These are phyloP conservation scores for Hemibagrus wyckioides DNA, from an alignment of 2,113 vertebrate species.

Conservation along the genomic window DNA sequence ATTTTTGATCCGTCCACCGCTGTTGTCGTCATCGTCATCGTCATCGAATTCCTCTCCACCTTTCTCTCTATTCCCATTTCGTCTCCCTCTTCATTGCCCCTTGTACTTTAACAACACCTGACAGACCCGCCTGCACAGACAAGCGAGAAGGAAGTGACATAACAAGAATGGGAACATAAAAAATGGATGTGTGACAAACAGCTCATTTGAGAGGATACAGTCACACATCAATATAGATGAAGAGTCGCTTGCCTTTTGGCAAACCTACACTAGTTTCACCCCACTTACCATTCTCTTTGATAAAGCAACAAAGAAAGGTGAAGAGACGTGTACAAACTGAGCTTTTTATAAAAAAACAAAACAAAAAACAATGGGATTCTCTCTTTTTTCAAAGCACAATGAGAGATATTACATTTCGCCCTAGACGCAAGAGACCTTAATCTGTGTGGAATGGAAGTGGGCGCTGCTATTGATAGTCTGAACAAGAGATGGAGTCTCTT, in stretches of 20 bases:
- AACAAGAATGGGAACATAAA: slow-evolving; percentile 17
- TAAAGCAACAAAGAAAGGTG: neutral
- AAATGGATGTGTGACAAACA: slow-evolving; percentile 37
- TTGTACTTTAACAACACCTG: slow-evolving; percentile 16
- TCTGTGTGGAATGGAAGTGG: neutral
- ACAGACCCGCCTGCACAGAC: slow-evolving; percentile 18
- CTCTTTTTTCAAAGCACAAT: neutral
- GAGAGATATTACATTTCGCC: neutral
- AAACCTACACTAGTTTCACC: slow-evolving; percentile 7
- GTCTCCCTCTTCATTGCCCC: neutral
- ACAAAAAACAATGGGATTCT: neutral
- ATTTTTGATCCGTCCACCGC: neutral
- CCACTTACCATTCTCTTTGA: slow-evolving; percentile 1
- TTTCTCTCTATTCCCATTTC: neutral
- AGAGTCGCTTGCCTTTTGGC: neutral
- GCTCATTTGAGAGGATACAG: slow-evolving; percentile 34
- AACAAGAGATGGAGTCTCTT: neutral
- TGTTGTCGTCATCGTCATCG: too few species aligned
- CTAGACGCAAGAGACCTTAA: neutral
- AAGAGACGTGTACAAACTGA: slow-evolving; percentile 1
- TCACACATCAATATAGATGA: slow-evolving; percentile 24
- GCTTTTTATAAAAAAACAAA: neutral
- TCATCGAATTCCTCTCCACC: neutral
- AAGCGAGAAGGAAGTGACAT: slow-evolving; percentile 11
- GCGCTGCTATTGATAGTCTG: neutral